Evolutionary conservation across 2,113 vertebrate genomes (phyloP), one percentile per base, ranked within the genome.

Genomic region (Lycaon pictus): DNA sequence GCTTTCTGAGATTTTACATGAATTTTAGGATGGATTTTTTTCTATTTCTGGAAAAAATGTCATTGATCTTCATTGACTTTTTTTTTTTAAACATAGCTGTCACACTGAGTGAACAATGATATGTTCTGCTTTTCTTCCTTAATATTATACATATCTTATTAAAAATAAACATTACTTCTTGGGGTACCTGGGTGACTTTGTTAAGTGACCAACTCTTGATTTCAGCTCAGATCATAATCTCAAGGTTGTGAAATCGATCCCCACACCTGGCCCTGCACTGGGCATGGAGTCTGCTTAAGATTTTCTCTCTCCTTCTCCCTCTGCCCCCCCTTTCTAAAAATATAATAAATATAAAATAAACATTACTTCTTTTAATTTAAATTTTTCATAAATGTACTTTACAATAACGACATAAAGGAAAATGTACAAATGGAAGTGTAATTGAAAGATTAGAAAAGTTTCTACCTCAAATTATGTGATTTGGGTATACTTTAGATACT

Each of bases 11-110:
- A 86, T 90, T 95, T n/a, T 63, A n/a, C 51, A n/a, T 82, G 27
- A 95, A 29, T 76, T 35, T 90, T 86, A 81, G 9, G 51, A 35
- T 95, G 43, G n/a, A 87, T n/a, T 93, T 95, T 89, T 96, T 84
- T 92, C 62, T 86, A 55, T 76, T 65, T 93, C 55, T 67, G 29
- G 48, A 27, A 69, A 90, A 87, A 79, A 55, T 17, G 16, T 35
- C 27, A 53, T 7, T 63, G 2, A 2, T 87, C 63, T 87, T 93
- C 12, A 71, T 32, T 90, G 23, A 74, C 74, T 62, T 79, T 76
- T 85, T 95, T 93, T 86, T 62, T 79, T 76, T 85, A 37, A 72
- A 82, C 13, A 32, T 37, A 83, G 15, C 27, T 96, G 51, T 95
- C 13, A 88, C 12, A 43, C 4, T 56, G 1, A 72, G 92, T 58